Evolutionary conservation across 2,113 vertebrate species (phyloP).

Genomic region (Plecotus auritus): DNA sequence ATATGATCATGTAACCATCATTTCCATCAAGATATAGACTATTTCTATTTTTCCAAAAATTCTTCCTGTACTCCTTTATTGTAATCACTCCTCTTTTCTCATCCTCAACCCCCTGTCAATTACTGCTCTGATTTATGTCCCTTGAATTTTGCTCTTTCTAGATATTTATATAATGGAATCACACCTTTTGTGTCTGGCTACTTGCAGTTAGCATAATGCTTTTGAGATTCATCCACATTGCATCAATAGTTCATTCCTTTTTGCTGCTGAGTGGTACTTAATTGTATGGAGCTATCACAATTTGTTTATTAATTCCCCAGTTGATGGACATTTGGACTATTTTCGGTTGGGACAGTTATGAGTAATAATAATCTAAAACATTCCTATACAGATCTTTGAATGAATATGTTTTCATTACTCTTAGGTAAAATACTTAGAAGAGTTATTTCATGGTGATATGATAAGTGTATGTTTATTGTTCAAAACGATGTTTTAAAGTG

Average conservation of each 20-base stretch:
- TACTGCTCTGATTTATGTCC: not conserved
- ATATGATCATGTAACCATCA: not conserved
- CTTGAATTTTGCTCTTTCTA: not conserved
- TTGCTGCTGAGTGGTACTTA: not conserved
- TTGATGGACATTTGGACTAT: not conserved
- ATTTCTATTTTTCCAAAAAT: not conserved
- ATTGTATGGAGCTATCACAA: not conserved
- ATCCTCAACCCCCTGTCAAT: not conserved
- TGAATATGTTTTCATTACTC: not conserved
- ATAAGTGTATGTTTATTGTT: not conserved
- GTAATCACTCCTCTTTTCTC: not conserved
- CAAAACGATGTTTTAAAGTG: not conserved
- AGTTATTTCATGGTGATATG: not conserved
- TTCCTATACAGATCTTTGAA: not conserved
- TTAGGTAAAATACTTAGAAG: constrained; percentile 2
- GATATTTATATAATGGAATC: not conserved
- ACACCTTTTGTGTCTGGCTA: not conserved
- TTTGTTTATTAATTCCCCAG: not conserved
- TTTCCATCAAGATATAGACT: not conserved
- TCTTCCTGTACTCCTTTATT: not conserved
- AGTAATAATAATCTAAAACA: not conserved
- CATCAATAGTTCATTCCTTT: not conserved
- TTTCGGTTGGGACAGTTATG: not conserved
- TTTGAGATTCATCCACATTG: not conserved
- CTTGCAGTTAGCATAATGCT: not conserved